Percentiles rank a stretch among this genome's conserved stretches.
These are phyloP conservation scores for Hipparchia sbordonii DNA, from an alignment of 2,888 invertebrate genomes.

Conservation along the genomic window DNA sequence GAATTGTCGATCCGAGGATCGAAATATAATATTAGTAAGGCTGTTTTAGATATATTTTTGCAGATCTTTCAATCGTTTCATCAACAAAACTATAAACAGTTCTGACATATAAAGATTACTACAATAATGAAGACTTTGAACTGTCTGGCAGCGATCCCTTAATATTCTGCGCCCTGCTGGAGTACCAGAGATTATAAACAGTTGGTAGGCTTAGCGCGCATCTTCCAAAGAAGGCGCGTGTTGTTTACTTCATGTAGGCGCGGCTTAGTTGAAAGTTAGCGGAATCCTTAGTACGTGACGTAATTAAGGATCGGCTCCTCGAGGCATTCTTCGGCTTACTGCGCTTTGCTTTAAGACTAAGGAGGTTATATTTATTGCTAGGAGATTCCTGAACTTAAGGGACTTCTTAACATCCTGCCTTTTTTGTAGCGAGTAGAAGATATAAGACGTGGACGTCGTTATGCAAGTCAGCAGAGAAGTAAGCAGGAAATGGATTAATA, in stretches of 20 bases:
- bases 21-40: too few relatives aligned
- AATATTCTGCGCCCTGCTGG: not conserved
- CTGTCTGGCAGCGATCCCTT: not conserved
- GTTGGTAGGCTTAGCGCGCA: constrained; percentile 65
- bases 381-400: constrained; percentile 11
- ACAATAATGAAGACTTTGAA: too few relatives aligned
- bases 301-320: constrained; percentile 59
- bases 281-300: constrained; percentile 68
- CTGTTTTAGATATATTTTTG: too few relatives aligned
- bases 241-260: constrained; percentile 61
- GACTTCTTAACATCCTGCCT: constrained; percentile 5
- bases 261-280: constrained; percentile 62
- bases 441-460: too few relatives aligned
- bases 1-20: too few relatives aligned
- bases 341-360: constrained; percentile 38
- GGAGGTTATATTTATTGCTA: constrained; percentile 30
- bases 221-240: constrained; percentile 63
- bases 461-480: too few relatives aligned
- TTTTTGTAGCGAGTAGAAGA: not conserved
- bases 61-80: too few relatives aligned
- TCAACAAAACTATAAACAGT: too few relatives aligned
- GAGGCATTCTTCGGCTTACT: constrained; percentile 41
- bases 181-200: constrained; percentile 52
- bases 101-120: too few relatives aligned
- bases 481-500: not conserved